Evolutionary conservation across 2,888 invertebrate genomes (phyloP), one percentile per base, ranked within the genome.

Genomic region (Pseudococcus jackbeardsleyi): DNA sequence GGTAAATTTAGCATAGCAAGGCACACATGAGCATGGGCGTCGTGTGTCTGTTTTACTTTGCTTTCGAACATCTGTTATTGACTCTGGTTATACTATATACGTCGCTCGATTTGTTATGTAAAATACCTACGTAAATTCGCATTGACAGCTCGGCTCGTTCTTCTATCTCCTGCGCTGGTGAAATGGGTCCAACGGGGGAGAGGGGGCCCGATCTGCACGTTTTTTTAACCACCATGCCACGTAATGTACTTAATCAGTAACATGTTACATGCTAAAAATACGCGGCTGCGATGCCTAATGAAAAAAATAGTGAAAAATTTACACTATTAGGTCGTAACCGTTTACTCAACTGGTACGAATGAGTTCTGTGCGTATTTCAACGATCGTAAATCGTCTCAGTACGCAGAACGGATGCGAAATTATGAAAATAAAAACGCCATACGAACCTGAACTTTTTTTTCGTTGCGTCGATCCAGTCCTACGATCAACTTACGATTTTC

Each of bases 11-110:
- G 42, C 79, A 42, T 46, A 79, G 8, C 9, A 42, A 79, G 68
- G 68, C 68, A 33, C 68, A 72, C 68, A 79, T 79, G 79, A 42
- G 79, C 77, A 77, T 77, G 77, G 79, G 79, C 79, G 79, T 79
- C 79, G 79, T 79, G 79, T n/a, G 42, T 79, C 79, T 79, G 79
- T 42, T 79, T 79, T 79, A 39, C n/a, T 79, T 42, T 19, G 72
- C 79, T n/a, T 39, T 42, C 33, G 9, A 79, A 79, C 79, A 79
- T 79, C 79, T 79, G 79, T 79, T 79, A 79, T 79, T 79, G 42
- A 79, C n/a, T 79, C 79, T 79, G 42, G 26, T 72, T 72, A 26
- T 72, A 42, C 72, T 39, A 79, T n/a, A 46, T 59, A 59, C 59
- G 59, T 59, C 59, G 59, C 59, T 19, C 59, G 59, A 79, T 79